Percentiles rank a stretch among this genome's conserved stretches.
Conservation (phyloP, 2,888 invertebrate genomes). For the Leptinotarsa peninsularis region DNA sequence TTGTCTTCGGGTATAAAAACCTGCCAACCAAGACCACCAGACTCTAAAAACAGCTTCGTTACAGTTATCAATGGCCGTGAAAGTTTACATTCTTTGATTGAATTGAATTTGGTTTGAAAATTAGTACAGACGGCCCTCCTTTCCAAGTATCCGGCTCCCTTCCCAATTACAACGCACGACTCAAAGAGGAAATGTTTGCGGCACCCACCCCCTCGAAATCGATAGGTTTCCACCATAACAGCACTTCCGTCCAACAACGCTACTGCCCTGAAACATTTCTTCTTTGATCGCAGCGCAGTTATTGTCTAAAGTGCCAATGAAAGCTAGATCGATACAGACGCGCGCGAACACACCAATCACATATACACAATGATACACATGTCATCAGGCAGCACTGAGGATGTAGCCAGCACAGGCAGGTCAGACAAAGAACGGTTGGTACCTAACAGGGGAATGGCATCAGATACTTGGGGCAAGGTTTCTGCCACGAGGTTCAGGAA, state of each 20-base stretch:
- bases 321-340: constrained; percentile 52
- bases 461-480: constrained; percentile 99
- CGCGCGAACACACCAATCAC: constrained; percentile 65
- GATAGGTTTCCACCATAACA: constrained; percentile 56
- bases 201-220: constrained; percentile 52
- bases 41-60: too few species aligned
- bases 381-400: constrained; percentile 67
- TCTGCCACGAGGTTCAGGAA: constrained; percentile 99
- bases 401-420: constrained; percentile 68
- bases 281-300: constrained; percentile 65
- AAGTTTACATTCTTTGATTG: too few species aligned
- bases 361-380: constrained; percentile 66
- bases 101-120: constrained; percentile 9
- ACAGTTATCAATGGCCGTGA: too few species aligned
- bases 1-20: too few species aligned
- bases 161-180: constrained; percentile 54
- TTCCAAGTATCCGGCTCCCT: constrained; percentile 66
- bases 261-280: constrained; percentile 65
- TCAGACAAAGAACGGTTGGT: constrained; percentile 70
- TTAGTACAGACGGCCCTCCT: constrained; percentile 51
- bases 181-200: constrained; percentile 67
- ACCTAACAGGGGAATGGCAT: constrained; percentile 99
- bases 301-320: constrained; percentile 44
- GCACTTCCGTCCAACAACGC: constrained; percentile 58
- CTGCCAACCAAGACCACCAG: too few species aligned